phyloP scores from a whole-genome alignment of 2,797 vertebrate genomes.

The Crax fasciolata region DNA sequence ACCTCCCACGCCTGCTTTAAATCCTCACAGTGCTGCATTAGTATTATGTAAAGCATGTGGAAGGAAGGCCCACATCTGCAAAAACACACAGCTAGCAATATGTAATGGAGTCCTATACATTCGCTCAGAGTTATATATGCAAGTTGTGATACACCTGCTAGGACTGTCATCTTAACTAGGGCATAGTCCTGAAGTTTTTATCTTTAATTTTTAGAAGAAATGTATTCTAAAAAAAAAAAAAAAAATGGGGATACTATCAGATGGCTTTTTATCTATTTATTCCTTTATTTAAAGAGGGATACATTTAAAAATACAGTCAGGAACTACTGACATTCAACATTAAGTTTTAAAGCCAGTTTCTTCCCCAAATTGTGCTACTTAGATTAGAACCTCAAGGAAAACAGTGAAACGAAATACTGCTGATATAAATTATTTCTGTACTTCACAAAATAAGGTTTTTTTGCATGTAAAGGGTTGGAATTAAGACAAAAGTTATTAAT shows the following conservation, averaged over 20 bases:
- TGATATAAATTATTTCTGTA: not conserved
- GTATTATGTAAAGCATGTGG: not conserved
- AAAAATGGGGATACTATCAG: not conserved
- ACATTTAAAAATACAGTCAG: not conserved
- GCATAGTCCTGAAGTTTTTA: not conserved
- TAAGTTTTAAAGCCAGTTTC: not conserved
- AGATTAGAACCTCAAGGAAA: not conserved
- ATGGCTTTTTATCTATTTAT: not conserved
- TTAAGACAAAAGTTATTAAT: not conserved
- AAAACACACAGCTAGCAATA: not conserved
- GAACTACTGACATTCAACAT: not conserved
- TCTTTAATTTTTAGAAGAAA: not conserved
- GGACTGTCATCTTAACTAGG: not conserved
- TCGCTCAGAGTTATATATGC: not conserved
- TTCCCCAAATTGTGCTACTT: not conserved
- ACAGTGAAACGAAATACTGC: not conserved
- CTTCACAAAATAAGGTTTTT: not conserved
- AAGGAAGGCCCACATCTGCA: not conserved
- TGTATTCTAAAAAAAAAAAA: not conserved
- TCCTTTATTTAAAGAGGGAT: not conserved
- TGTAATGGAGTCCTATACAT: not conserved
- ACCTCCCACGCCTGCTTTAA: not conserved
- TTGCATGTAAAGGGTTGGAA: not conserved
- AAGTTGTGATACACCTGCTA: not conserved
- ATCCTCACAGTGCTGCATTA: not conserved